Evolutionary conservation across 2,113 vertebrate species (phyloP), one percentile per base, ranked within the genome.

Genomic region (Grallaria varia): DNA sequence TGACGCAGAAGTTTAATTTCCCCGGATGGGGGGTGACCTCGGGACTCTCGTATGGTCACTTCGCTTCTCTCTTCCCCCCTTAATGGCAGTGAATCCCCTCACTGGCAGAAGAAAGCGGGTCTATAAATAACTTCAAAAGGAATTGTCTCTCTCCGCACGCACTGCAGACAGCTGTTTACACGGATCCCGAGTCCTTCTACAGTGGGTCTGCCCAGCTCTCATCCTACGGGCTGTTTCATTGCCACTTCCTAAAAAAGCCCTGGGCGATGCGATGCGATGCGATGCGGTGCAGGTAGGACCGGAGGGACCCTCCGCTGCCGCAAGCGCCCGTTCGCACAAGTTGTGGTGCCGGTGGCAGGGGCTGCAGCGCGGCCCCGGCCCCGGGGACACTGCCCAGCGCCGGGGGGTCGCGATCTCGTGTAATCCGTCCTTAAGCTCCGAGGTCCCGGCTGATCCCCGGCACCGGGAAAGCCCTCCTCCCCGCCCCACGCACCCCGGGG

Each of bases 111-210:
- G 10, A 44, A 64, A 91, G 64, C 78, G 31, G n/a, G 28, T 45
- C 94, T 95, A 93, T 93, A 95, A 95, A 97, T 95, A 95, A 91
- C 93, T 95, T 85, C 71, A 39, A 14, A 67, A 85, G 82, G 82
- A 86, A 83, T 17, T 27, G 64, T 67, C 81, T 74, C 86, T 59
- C 86, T 69, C 52, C 89, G 69, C 82, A 78, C 37, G 83, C 82
- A 87, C 81, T 85, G 89, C 96, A 94, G 93, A 21, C 92, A 64
- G 60, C 76, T 91, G 93, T 91, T 92, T 91, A 92, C 93, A 87
- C 2, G 56, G 49, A 67, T 15, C 66, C 60, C 66, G 33, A 35
- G 31, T 45, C 60, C 80, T 47, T 8, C 33, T 0, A 35, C 2
- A 24, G 67, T 16, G 14, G 71, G 33, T 8, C 55, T 40, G 66